Evolutionary conservation across 2,113 vertebrate species (phyloP).

Genomic region (Tiliqua scincoides): DNA sequence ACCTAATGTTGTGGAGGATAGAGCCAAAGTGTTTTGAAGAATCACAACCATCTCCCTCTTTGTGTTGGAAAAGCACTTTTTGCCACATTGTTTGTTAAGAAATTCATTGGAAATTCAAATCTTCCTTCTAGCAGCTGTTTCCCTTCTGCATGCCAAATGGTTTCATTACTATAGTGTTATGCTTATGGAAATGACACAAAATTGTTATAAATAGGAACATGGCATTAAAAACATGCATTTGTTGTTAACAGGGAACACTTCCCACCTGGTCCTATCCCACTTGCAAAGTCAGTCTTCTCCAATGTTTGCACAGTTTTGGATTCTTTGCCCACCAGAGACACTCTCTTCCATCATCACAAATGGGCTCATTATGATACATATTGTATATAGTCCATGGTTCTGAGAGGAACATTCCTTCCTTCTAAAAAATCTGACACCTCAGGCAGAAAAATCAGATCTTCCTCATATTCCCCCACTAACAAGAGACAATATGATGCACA

Average conservation of each 20-base stretch:
- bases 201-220: neutral
- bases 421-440: neutral
- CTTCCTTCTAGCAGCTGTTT: slow-evolving; percentile 41
- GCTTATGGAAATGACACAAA: neutral
- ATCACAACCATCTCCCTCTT: neutral
- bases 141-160: slow-evolving; percentile 32
- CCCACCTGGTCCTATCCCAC: neutral
- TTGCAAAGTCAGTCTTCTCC: neutral
- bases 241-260: neutral
- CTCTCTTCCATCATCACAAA: neutral
- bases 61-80: slow-evolving; percentile 5
- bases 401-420: neutral
- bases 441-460: neutral
- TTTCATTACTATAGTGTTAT: slow-evolving; percentile 6
- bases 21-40: neutral
- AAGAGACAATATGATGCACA: neutral
- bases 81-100: slow-evolving; percentile 33
- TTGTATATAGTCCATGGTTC: neutral
- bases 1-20: neutral
- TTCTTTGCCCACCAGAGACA: neutral
- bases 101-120: slow-evolving; percentile 47
- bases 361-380: neutral
- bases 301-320: neutral
- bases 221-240: neutral
- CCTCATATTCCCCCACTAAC: neutral